phyloP scores from a whole-genome alignment of 2,113 vertebrate genomes.

The Nyctereutes procyonoides region DNA sequence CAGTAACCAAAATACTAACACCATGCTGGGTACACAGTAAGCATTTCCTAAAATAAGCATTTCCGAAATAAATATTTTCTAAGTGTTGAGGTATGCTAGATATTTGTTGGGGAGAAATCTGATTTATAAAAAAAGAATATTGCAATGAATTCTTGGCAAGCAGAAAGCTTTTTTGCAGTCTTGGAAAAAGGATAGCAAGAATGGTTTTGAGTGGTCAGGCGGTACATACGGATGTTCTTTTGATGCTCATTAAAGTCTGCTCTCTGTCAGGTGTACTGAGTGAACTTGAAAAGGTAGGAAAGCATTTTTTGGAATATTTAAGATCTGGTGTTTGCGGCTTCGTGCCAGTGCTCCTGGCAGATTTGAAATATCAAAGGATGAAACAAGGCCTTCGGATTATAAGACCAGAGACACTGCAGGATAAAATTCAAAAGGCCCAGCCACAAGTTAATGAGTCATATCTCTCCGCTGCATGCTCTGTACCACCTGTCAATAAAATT shows the following conservation, averaged over 20 bases:
- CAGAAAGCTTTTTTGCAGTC: neutral
- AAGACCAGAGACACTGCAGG: neutral
- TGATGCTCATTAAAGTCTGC: accelerated
- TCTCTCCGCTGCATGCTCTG: accelerated
- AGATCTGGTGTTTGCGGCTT: neutral
- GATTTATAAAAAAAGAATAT: too few species aligned
- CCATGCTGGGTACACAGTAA: accelerated
- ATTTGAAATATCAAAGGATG: neutral
- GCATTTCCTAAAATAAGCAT: too few species aligned
- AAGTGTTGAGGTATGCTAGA: neutral
- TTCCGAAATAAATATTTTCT: neutral
- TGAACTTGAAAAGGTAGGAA: neutral
- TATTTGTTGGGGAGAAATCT: neutral
- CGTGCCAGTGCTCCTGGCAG: neutral
- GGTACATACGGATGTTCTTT: accelerated
- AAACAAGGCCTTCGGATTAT: too few species aligned
- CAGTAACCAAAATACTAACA: neutral
- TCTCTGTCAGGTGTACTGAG: neutral
- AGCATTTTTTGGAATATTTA: neutral
- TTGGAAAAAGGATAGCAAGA: accelerated
- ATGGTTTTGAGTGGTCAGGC: accelerated
- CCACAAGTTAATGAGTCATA: accelerated
- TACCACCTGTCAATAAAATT: neutral
- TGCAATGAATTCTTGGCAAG: neutral
- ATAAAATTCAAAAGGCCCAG: neutral